phyloP scores from a whole-genome alignment of 2,113 vertebrate genomes.

The Nothoprocta perdicaria region DNA sequence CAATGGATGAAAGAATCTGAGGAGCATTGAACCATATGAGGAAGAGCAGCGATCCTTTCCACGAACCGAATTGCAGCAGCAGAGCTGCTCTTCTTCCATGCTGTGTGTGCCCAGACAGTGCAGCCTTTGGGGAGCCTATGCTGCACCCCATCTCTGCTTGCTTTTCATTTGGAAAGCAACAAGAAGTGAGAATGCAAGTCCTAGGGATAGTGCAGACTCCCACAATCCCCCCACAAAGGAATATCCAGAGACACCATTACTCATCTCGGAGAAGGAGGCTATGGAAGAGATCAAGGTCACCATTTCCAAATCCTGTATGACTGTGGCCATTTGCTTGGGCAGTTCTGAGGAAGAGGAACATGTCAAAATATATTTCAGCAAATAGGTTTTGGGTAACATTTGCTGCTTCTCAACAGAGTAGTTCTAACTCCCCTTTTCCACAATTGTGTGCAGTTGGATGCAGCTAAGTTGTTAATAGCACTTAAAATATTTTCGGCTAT shows the following conservation, averaged over 20 bases:
- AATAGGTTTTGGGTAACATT: conserved; percentile 1
- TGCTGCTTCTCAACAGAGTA: not conserved
- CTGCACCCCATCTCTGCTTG: not conserved
- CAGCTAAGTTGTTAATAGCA: not conserved
- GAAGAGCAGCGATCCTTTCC: not conserved
- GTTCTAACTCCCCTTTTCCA: not conserved
- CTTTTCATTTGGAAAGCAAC: not conserved
- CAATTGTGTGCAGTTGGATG: not conserved
- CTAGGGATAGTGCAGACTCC: not conserved
- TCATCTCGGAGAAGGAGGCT: not conserved
- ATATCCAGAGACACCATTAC: not conserved
- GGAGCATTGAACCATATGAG: not conserved
- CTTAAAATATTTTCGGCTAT: not conserved
- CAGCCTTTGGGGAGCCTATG: not conserved
- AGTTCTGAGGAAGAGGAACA: not conserved
- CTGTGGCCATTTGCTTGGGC: not conserved
- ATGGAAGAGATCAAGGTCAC: not conserved
- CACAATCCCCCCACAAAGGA: not conserved
- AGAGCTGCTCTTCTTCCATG: not conserved
- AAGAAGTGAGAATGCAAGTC: not conserved
- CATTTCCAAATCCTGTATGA: not conserved
- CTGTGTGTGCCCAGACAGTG: rapidly evolving
- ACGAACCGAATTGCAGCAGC: rapidly evolving
- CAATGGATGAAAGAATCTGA: not conserved
- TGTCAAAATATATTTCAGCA: not conserved